Evolutionary conservation across 1,140 invertebrate genomes (phyloP).

Genomic region (Saccostrea echinata): DNA sequence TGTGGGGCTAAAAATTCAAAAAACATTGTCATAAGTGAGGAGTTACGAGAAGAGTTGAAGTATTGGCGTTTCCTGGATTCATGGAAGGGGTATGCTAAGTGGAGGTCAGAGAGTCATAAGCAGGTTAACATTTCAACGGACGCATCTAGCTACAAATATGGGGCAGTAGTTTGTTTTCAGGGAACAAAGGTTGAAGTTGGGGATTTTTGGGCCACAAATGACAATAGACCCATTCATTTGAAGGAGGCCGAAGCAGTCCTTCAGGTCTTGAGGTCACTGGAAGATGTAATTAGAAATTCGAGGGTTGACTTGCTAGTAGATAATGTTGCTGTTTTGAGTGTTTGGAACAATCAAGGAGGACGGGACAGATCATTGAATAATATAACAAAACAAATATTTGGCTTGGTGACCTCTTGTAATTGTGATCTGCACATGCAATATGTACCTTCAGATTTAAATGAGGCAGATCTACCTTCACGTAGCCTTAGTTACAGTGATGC

Average conservation of each 20-base stretch:
- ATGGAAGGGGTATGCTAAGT: conserved; percentile 45
- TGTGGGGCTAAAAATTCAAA: conserved; percentile 44
- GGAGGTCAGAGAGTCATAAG: conserved; percentile 53
- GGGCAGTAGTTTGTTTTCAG: conserved; percentile 19
- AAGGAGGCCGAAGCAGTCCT: conserved; percentile 56
- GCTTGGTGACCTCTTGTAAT: conserved; percentile 15
- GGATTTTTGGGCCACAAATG: conserved; percentile 35
- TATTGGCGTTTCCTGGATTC: conserved; percentile 48
- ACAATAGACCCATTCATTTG: conserved; percentile 41
- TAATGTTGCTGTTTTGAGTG: conserved; percentile 49
- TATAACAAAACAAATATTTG: conserved; percentile 50
- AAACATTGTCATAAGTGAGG: not conserved
- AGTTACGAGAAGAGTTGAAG: conserved; percentile 21
- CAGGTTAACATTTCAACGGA: conserved; percentile 20
- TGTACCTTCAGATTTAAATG: too few species aligned
- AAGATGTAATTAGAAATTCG: conserved; percentile 11
- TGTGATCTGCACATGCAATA: too few species aligned
- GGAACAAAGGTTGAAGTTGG: too few species aligned
- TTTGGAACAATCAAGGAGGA: conserved; percentile 50
- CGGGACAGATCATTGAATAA: conserved; percentile 34
- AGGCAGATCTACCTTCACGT: too few species aligned
- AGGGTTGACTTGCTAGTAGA: conserved; percentile 49
- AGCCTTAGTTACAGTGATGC: too few species aligned
- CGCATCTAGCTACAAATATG: conserved; percentile 9
- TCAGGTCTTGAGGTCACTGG: conserved; percentile 42